A percentile compares a stretch with the other conserved stretches of the same genome.
phyloP scores from a whole-genome alignment of 2,113 vertebrate species.

The Phrynosoma platyrhinos region DNA sequence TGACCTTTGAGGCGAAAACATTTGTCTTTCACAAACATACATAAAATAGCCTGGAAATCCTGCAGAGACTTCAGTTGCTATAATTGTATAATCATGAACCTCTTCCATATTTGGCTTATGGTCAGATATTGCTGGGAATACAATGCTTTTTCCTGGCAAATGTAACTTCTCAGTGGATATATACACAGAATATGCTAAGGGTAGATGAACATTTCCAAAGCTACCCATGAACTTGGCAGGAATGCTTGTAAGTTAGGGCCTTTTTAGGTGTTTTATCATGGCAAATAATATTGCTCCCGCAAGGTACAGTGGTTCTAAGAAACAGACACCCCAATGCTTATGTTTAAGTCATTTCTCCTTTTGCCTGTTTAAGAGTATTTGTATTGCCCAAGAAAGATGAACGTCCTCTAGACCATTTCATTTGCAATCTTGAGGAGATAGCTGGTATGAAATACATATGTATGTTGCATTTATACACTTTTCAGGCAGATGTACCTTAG shows the following conservation, averaged over 20 bases:
- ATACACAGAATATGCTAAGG: background rate
- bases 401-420: background rate
- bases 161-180: background rate
- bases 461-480: no score
- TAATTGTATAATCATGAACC: background rate
- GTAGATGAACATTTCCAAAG: background rate
- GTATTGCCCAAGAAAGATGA: background rate
- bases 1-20: constrained; percentile 26
- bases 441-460: background rate
- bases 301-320: background rate
- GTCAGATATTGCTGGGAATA: background rate
- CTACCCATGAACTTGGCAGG: background rate
- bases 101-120: constrained; percentile 22
- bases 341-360: background rate
- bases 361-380: background rate
- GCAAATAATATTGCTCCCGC: background rate
- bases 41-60: background rate
- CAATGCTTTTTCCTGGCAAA: background rate
- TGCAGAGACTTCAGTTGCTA: background rate
- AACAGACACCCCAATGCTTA: background rate
- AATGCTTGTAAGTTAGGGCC: background rate
- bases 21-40: constrained; percentile 11
- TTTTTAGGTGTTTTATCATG: background rate
- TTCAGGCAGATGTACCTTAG: background rate
- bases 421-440: background rate